A percentile compares a stretch with the other conserved stretches of the same genome.
phyloP scores from a whole-genome alignment of 2,888 invertebrate species.

The Habrosyne pyritoides region DNA sequence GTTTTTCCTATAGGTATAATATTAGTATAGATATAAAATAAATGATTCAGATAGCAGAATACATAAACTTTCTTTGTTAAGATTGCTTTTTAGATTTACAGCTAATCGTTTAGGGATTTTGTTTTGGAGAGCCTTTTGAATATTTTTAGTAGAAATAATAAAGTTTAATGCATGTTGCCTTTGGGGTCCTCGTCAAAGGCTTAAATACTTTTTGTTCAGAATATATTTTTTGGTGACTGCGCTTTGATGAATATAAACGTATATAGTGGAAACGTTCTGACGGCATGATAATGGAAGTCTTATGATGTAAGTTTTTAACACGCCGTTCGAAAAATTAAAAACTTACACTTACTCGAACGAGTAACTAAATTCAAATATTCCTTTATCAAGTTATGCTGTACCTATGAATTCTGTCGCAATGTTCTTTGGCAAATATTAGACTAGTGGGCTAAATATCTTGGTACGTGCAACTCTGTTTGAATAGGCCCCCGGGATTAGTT shows the following conservation, averaged over 20 bases:
- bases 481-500: slow-evolving; percentile 24
- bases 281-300: too few relatives aligned
- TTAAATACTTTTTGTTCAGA: too few relatives aligned
- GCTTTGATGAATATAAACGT: too few relatives aligned
- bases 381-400: background rate
- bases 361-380: background rate
- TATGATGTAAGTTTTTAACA: too few relatives aligned
- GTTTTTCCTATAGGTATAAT: too few relatives aligned
- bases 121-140: too few relatives aligned
- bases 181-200: too few relatives aligned
- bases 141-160: too few relatives aligned
- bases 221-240: too few relatives aligned
- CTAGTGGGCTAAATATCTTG: slow-evolving; percentile 19
- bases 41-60: background rate
- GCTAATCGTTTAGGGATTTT: background rate
- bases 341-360: background rate
- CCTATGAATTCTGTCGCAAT: slow-evolving; percentile 4
- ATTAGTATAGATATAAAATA: too few relatives aligned
- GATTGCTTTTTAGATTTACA: background rate
- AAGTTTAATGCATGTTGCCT: too few relatives aligned
- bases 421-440: slow-evolving; percentile 20
- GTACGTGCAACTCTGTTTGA: slow-evolving; percentile 22
- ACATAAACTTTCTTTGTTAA: background rate
- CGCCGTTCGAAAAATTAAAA: background rate
- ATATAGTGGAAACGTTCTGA: too few relatives aligned